phyloP scores from a whole-genome alignment of 2,113 vertebrate species.

The Corapipo altera region DNA sequence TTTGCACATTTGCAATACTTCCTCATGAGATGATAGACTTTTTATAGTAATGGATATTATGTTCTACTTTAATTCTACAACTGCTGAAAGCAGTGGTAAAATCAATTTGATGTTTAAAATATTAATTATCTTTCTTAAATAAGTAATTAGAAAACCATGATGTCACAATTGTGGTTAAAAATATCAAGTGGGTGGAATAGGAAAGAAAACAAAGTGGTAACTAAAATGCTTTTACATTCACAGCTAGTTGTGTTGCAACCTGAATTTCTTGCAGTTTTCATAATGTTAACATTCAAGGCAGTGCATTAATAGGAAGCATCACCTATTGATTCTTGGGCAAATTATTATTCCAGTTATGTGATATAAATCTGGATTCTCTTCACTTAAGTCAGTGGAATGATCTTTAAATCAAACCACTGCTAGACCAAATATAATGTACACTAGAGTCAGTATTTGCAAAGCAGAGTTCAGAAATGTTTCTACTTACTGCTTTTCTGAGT shows the following conservation, averaged over 20 bases:
- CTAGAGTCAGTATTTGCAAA: background rate
- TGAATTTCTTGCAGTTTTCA: background rate
- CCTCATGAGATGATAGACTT: background rate
- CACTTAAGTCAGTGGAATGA: background rate
- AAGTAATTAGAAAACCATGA: constrained; percentile 16
- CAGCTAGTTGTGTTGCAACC: background rate
- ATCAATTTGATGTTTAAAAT: background rate
- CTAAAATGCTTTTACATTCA: background rate
- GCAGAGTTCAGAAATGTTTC: background rate
- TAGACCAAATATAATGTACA: background rate
- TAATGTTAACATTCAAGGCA: background rate
- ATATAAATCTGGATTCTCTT: background rate
- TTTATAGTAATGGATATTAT: background rate
- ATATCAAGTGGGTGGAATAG: background rate
- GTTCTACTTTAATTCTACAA: background rate
- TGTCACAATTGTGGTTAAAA: background rate
- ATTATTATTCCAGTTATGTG: background rate
- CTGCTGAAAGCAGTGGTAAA: background rate
- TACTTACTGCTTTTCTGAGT: background rate
- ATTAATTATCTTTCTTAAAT: constrained; percentile 25
- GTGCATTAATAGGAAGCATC: background rate
- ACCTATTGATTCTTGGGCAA: background rate
- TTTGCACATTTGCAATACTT: background rate
- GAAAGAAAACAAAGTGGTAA: background rate
- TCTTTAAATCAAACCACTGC: background rate